Evolutionary conservation across 2,113 vertebrate genomes (phyloP), one percentile per base, ranked within the genome.

Genomic region (Oxygymnocypris stewartii): DNA sequence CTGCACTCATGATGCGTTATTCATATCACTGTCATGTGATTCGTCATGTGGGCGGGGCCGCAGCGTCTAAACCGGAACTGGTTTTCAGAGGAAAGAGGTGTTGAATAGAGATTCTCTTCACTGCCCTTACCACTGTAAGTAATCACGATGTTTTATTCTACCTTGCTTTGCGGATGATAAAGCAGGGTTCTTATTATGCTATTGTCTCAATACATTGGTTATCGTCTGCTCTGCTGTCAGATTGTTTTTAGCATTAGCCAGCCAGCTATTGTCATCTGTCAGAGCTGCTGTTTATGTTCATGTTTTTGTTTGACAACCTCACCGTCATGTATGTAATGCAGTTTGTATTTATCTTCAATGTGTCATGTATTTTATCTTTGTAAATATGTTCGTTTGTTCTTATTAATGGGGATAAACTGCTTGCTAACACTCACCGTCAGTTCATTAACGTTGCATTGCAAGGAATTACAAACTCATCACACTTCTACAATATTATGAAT

Each of bases 21-120:
- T 6, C 23, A 44, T 35, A 42, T n/a, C 25, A 1, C 47, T 47
- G 79, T 69, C 80, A 82, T 69, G 61, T 82, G 80, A 82, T 4
- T 31, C 2, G 5, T 20, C 25, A 0, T 51, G 25, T 71, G 63
- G 63, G 80, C 80, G 63, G 16, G 2, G 80, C 25, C 25, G 42
- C 61, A 5, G 18, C 47, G 18, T 40, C 31, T 18, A 74, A 84
- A 84, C 82, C 82, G 82, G 82, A 84, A 84, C 31, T 57, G 47
- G 25, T 12, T 23, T 71, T 84, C 67, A 40, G 69, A 71, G 42
- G 25, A 84, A 25, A 54, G 23, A 74, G 25, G 35, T 8, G 69
- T 40, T 51, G 44, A 1, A 18, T 31, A 9, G 10, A 14, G 20
- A 61, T n/a, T 25, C 6, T 59, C 67, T 74, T 35, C 47, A 37